Conservation (phyloP, 2,888 invertebrate genomes). For the Parnassius orleans region DNA sequence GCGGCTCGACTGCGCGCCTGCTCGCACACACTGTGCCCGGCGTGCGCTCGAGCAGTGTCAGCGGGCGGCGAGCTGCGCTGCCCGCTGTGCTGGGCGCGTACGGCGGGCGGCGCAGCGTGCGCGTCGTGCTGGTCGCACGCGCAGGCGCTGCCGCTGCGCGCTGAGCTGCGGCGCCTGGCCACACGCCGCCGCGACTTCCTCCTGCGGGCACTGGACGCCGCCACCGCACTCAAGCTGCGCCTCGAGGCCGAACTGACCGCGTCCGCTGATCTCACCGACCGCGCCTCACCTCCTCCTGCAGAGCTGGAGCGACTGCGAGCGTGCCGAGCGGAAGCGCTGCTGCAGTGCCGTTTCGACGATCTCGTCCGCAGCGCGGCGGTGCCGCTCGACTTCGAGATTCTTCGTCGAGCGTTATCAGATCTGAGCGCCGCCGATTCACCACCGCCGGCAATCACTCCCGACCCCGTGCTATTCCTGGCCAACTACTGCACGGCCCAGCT, state of each 20-base stretch:
- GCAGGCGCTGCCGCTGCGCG: constrained; percentile 61
- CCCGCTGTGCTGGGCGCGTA: neutral
- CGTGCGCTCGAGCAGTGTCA: neutral
- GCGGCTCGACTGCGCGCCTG: neutral
- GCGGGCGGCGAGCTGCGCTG: neutral
- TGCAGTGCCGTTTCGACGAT: neutral
- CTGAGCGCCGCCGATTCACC: neutral
- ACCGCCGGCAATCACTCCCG: neutral
- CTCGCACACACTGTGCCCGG: neutral
- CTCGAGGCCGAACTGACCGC: constrained; percentile 85
- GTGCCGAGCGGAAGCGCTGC: neutral
- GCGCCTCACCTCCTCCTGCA: neutral
- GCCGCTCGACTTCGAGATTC: constrained; percentile 1
- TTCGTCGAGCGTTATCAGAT: neutral
- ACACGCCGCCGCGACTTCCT: constrained; percentile 83
- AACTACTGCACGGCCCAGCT: constrained; percentile 88
- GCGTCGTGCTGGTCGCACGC: neutral
- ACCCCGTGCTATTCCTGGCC: constrained; percentile 80
- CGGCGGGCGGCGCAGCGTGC: neutral
- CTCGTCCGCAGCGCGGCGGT: neutral
- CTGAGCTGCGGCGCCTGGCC: constrained; percentile 84
- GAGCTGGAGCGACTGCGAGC: neutral
- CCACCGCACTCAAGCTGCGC: constrained; percentile 87
- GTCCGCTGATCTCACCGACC: neutral
- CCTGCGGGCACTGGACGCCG: constrained; percentile 78